These are phyloP conservation scores for Spodoptera exigua DNA, from an alignment of 2,888 invertebrate species.

Conservation along the genomic window DNA sequence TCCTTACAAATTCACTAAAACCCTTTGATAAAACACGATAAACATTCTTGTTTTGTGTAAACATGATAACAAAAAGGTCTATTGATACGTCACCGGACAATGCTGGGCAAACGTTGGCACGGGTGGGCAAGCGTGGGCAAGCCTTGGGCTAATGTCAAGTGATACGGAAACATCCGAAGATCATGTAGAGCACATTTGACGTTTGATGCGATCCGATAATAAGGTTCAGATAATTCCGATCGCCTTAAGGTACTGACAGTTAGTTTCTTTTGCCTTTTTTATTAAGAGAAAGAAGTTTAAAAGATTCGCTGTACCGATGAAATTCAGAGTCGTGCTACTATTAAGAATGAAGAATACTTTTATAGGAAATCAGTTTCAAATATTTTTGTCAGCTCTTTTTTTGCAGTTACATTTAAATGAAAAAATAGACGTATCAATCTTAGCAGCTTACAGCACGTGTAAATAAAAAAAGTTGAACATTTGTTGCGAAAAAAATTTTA, in stretches of 20 bases:
- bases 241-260: slow-evolving; percentile 8
- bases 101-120: slow-evolving; percentile 27
- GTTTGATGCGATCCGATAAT: slow-evolving; percentile 41
- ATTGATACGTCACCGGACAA: slow-evolving; percentile 60
- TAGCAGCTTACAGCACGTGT: too few species aligned
- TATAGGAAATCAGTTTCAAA: too few species aligned
- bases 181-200: slow-evolving; percentile 57
- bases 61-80: slow-evolving; percentile 63
- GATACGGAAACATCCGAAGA: slow-evolving; percentile 51
- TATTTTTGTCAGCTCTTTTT: too few species aligned
- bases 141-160: slow-evolving; percentile 45
- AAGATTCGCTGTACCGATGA: too few species aligned
- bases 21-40: slow-evolving; percentile 49
- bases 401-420: too few species aligned
- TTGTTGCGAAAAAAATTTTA: too few species aligned
- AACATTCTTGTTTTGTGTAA: slow-evolving; percentile 58
- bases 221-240: slow-evolving; percentile 44
- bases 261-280: slow-evolving; percentile 23
- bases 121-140: slow-evolving; percentile 32
- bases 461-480: too few species aligned
- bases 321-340: too few species aligned
- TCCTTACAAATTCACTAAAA: background rate
- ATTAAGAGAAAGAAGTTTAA: background rate
- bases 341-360: too few species aligned
- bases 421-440: too few species aligned